phyloP scores from a whole-genome alignment of 2,797 vertebrate species.

The Anabas testudineus region DNA sequence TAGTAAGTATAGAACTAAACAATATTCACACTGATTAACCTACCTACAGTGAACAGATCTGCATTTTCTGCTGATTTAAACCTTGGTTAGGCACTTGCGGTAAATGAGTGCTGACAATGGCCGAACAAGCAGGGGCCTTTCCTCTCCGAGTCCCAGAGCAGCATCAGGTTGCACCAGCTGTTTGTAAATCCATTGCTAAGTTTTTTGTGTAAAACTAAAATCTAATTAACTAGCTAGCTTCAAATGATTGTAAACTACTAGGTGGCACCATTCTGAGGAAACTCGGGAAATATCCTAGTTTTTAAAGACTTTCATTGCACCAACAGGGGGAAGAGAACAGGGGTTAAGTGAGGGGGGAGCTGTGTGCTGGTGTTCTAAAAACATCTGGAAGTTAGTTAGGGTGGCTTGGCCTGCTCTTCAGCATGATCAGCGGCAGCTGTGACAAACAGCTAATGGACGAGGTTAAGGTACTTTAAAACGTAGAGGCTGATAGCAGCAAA shows the following conservation, averaged over 20 bases:
- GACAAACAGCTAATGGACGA: neutral
- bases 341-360: too few species aligned
- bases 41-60: conserved; percentile 42
- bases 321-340: too few species aligned
- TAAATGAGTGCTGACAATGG: conserved; percentile 70
- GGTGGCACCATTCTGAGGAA: neutral
- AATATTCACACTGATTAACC: conserved; percentile 29
- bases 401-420: neutral
- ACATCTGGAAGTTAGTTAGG: neutral
- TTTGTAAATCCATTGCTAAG: conserved; percentile 14
- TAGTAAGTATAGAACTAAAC: conserved; percentile 12
- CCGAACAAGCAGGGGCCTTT: conserved; percentile 42
- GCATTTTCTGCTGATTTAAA: conserved; percentile 58
- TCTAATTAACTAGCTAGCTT: neutral
- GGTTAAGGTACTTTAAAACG: neutral
- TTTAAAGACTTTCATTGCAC: neutral
- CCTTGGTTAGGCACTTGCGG: conserved; percentile 86
- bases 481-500: neutral
- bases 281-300: neutral
- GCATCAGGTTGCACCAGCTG: conserved; percentile 27
- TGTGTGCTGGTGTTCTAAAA: neutral
- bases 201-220: neutral
- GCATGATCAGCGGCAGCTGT: neutral
- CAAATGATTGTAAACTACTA: neutral
- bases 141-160: conserved; percentile 24